Conservation (phyloP, 2,888 invertebrate species). For the Erebia ligea region DNA sequence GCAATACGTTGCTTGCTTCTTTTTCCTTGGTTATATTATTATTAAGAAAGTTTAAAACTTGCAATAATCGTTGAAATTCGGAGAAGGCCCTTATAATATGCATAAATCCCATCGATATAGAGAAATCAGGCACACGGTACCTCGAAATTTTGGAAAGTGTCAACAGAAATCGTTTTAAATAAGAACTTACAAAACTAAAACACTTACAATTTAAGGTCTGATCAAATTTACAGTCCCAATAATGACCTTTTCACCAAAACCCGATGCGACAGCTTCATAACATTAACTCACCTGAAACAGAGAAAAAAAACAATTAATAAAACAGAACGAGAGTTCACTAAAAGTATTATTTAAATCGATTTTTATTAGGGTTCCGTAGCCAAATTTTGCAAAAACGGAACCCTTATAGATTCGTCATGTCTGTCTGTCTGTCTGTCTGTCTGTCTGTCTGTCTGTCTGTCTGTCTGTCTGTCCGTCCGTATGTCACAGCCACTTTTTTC, state of each 20-base stretch:
- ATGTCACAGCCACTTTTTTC: no score
- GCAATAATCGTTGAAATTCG: no score
- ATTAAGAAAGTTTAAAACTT: no score
- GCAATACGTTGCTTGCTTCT: no score
- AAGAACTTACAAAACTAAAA: background rate
- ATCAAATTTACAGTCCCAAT: constrained; percentile 20
- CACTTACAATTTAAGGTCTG: background rate
- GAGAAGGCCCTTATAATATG: no score
- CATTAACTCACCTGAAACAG: constrained; percentile 59
- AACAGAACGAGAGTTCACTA: constrained; percentile 46
- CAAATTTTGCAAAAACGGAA: no score
- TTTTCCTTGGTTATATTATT: no score
- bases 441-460: no score
- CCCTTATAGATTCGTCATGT: no score
- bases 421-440: no score
- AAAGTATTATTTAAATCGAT: constrained; percentile 46
- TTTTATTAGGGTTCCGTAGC: no score
- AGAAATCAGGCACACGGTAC: background rate
- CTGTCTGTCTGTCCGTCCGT: no score
- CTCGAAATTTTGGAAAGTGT: background rate
- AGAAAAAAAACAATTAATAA: constrained; percentile 53
- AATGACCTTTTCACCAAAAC: constrained; percentile 14
- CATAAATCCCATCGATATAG: background rate
- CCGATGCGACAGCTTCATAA: constrained; percentile 31
- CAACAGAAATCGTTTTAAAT: background rate